phyloP scores from a whole-genome alignment of 1,140 invertebrate species.

The Heliconius eleuchia region DNA sequence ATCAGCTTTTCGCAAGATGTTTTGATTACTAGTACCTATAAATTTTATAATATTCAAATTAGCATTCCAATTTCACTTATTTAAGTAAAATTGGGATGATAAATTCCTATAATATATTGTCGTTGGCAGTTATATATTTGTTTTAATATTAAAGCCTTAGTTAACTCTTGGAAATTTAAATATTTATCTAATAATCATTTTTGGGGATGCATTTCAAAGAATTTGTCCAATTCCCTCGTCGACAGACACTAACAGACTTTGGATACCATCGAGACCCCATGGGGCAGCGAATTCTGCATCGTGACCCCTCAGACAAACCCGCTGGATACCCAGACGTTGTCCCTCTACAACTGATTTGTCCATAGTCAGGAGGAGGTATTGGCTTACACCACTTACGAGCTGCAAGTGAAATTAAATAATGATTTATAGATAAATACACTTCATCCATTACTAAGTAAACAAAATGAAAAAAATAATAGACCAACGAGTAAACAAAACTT shows the following conservation, averaged over 20 bases:
- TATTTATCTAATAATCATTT: constrained; percentile 16
- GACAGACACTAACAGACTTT: constrained; percentile 51
- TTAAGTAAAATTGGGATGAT: no score
- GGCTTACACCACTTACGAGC: constrained; percentile 57
- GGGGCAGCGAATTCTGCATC: constrained; percentile 56
- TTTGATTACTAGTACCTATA: no score
- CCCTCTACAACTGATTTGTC: constrained; percentile 61
- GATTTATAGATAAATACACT: neutral
- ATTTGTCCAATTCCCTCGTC: constrained; percentile 59
- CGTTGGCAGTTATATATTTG: no score
- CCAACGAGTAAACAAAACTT: neutral
- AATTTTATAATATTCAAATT: no score
- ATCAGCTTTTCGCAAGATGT: no score
- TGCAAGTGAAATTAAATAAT: constrained; percentile 30
- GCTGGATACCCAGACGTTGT: constrained; percentile 33
- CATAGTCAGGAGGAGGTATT: constrained; percentile 53
- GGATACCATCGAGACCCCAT: constrained; percentile 50
- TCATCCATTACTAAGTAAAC: neutral
- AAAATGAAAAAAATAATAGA: neutral
- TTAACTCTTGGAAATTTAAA: no score
- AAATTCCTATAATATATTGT: no score
- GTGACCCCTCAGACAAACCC: constrained; percentile 57
- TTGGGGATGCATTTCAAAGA: constrained; percentile 50
- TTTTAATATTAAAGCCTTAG: no score
- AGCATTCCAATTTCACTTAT: no score